Conservation (phyloP, 2,113 vertebrate genomes). For the Stegastes partitus region DNA sequence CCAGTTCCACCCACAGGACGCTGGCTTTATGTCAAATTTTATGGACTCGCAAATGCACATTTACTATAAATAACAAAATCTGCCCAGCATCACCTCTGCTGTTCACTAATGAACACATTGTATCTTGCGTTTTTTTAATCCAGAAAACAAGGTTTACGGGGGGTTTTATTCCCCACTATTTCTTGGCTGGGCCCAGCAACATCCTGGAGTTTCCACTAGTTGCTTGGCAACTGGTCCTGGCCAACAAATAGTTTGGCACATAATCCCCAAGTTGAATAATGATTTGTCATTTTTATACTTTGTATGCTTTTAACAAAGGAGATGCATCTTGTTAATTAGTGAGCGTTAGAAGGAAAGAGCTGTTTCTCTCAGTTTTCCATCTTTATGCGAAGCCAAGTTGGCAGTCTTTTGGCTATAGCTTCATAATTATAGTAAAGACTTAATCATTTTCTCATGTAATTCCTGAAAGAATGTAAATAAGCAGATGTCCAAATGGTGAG, state of each 20-base stretch:
- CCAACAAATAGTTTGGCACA: conserved; percentile 4
- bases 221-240: conserved; percentile 21
- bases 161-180: not conserved
- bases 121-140: conserved; percentile 10
- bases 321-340: not conserved
- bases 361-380: not conserved
- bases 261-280: not conserved
- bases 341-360: not conserved
- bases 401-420: too few species aligned
- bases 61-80: conserved; percentile 10
- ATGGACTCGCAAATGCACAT: not conserved
- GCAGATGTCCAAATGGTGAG: too few species aligned
- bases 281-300: conserved; percentile 7
- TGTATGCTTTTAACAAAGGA: conserved; percentile 11
- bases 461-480: too few species aligned
- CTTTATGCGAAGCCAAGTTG: not conserved
- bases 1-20: not conserved
- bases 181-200: not conserved
- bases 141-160: conserved; percentile 6
- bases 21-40: not conserved
- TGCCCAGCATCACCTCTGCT: not conserved
- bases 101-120: not conserved
- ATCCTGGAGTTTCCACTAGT: conserved; percentile 8
- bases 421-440: too few species aligned
- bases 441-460: too few species aligned